These are phyloP conservation scores for Phenganax stokvisi DNA, from an alignment of 92 coral and sea anemone species.

Conservation along the genomic window DNA sequence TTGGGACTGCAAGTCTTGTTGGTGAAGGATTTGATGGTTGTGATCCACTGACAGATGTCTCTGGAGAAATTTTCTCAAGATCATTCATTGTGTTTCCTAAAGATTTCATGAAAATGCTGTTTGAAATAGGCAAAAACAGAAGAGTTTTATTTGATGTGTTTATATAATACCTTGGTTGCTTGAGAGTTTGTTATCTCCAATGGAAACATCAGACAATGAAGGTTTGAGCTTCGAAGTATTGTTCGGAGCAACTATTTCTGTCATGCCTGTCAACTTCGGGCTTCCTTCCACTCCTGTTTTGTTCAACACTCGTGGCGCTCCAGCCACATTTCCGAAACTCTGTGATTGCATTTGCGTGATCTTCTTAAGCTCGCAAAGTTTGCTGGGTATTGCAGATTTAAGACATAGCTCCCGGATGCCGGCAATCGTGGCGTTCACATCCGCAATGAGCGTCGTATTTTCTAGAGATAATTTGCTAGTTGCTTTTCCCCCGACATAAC, in stretches of 20 bases:
- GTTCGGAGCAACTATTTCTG: constrained; percentile 1
- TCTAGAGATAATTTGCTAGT: constrained; percentile 31
- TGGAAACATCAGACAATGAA: background rate
- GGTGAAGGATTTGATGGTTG: background rate
- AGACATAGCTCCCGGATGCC: constrained; percentile 25
- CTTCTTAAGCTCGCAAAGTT: constrained; percentile 9
- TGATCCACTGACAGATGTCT: background rate
- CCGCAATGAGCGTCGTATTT: constrained; percentile 24
- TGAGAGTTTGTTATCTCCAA: background rate
- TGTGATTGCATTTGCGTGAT: constrained; percentile 27
- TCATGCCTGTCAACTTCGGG: background rate
- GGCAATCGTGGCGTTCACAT: constrained; percentile 26
- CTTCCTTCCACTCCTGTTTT: background rate
- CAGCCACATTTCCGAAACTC: constrained; percentile 22
- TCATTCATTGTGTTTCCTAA: background rate
- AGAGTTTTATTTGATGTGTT: too few species aligned
- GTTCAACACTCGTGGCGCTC: background rate
- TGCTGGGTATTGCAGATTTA: constrained; percentile 17
- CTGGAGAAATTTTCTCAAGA: background rate
- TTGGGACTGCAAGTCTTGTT: background rate
- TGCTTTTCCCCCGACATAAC: constrained; percentile 30
- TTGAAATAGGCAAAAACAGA: too few species aligned
- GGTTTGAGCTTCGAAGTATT: background rate
- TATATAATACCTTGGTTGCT: background rate
- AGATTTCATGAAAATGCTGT: background rate